phyloP scores from a whole-genome alignment of 2,888 invertebrate genomes.

The Homarus gammarus region DNA sequence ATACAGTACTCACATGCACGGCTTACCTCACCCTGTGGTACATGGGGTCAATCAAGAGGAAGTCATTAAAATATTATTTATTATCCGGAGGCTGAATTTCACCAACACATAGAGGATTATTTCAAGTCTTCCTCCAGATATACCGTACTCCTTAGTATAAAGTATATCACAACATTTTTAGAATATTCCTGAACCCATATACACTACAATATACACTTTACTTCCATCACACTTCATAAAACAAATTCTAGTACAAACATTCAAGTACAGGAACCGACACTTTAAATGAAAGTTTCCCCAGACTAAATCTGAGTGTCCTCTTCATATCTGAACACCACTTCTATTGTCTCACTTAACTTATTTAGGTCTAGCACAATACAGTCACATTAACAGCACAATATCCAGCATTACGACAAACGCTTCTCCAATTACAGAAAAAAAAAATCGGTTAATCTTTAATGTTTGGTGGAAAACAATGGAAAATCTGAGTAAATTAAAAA shows the following conservation, averaged over 20 bases:
- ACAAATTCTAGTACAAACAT: neutral
- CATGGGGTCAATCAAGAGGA: neutral
- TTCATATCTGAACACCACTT: neutral
- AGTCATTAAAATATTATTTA: neutral
- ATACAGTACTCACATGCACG: neutral
- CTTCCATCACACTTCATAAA: neutral
- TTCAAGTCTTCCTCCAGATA: neutral
- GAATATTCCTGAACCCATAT: neutral
- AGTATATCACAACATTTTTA: neutral
- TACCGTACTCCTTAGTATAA: neutral
- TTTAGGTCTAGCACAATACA: neutral
- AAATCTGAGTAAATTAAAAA: too few species aligned
- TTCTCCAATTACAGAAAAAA: neutral
- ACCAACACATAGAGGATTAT: neutral
- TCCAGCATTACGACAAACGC: neutral
- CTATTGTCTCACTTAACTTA: neutral
- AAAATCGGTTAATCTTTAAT: neutral
- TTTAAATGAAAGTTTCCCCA: neutral
- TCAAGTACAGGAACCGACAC: neutral
- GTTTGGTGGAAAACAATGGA: conserved; percentile 9
- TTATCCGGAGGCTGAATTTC: neutral
- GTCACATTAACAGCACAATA: neutral
- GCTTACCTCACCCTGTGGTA: neutral
- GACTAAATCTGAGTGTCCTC: neutral
- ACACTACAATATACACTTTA: neutral